Evolutionary conservation across 2,888 invertebrate genomes (phyloP).

Genomic region (Celastrina argiolus): DNA sequence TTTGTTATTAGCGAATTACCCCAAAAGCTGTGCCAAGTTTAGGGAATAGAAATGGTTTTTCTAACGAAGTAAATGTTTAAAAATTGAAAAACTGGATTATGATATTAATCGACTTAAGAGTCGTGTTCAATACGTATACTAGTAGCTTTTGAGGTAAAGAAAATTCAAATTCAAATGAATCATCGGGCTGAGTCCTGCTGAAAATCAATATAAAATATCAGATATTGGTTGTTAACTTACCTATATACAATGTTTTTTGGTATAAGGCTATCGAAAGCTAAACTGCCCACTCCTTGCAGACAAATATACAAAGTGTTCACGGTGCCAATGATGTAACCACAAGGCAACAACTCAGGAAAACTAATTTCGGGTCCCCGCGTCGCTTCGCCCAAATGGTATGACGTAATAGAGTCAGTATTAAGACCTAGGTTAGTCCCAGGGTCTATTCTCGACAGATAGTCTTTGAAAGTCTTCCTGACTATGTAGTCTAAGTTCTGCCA

Average conservation of each 20-base stretch:
- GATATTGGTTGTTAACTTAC: constrained; percentile 43
- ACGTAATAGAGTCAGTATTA: constrained; percentile 91
- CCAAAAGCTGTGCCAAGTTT: no score
- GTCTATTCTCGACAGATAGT: constrained; percentile 94
- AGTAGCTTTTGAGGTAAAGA: no score
- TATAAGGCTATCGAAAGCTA: constrained; percentile 97
- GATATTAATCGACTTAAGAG: no score
- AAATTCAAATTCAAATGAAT: no score
- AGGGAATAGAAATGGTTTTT: no score
- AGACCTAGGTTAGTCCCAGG: constrained; percentile 92
- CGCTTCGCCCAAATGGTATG: constrained; percentile 95
- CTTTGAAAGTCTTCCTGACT: constrained; percentile 94
- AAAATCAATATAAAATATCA: no score
- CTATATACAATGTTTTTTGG: constrained; percentile 97
- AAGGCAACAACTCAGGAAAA: constrained; percentile 93
- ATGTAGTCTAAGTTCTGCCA: constrained; percentile 97
- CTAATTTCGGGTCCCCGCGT: constrained; percentile 87
- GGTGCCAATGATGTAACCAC: constrained; percentile 94
- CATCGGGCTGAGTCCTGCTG: no score
- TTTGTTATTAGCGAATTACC: no score
- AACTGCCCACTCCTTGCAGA: constrained; percentile 88
- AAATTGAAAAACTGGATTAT: no score
- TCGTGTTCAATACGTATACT: no score
- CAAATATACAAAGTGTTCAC: constrained; percentile 93
- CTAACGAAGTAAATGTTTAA: no score